phyloP scores from a whole-genome alignment of 2,888 invertebrate genomes.

The Clusia tigrina region DNA sequence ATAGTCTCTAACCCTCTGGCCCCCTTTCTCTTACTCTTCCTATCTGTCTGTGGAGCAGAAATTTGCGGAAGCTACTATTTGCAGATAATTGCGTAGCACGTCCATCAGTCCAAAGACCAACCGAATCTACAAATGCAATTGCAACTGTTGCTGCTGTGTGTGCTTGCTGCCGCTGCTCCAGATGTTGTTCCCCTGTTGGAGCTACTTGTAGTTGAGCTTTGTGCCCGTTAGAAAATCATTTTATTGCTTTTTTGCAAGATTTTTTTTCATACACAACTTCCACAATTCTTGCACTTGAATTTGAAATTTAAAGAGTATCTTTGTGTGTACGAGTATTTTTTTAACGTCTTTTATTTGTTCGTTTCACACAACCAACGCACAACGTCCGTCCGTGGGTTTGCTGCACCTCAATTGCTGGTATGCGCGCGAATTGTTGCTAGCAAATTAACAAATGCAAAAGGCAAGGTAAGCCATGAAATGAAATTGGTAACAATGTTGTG shows the following conservation, averaged over 20 bases:
- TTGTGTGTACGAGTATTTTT: no score
- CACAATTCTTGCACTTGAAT: no score
- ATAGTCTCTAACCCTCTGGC: slow-evolving; percentile 18
- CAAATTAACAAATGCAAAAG: no score
- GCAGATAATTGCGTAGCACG: slow-evolving; percentile 41
- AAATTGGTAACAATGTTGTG: no score
- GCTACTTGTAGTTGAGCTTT: background rate
- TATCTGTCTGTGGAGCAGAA: slow-evolving; percentile 27
- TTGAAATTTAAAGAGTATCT: background rate
- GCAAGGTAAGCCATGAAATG: no score
- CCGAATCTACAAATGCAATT: no score
- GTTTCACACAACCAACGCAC: no score
- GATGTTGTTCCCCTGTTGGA: background rate
- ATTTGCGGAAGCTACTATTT: slow-evolving; percentile 53
- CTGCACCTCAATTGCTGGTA: no score
- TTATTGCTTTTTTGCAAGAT: background rate
- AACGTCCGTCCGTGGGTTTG: no score
- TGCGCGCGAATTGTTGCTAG: no score
- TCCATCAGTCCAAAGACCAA: slow-evolving; percentile 12
- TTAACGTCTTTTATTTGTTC: no score
- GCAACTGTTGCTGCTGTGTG: background rate
- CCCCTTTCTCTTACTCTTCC: slow-evolving; percentile 28
- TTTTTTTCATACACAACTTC: no score
- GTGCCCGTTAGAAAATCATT: background rate
- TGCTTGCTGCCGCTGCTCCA: background rate